Evolutionary conservation across 2,797 vertebrate genomes (phyloP).

Genomic region (Philypnodon macrostomus): DNA sequence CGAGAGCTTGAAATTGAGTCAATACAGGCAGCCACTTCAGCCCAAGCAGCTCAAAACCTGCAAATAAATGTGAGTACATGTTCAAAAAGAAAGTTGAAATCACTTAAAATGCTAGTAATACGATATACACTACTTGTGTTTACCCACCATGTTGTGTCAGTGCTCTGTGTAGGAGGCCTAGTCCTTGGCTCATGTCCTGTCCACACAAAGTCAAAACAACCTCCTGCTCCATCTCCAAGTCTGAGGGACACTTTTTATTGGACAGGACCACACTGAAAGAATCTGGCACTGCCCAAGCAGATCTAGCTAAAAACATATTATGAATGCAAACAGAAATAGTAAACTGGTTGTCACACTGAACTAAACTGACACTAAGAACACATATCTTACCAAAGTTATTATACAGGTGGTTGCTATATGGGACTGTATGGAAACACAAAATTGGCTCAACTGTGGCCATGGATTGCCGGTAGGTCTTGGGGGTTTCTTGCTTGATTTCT

Average conservation of each 20-base stretch:
- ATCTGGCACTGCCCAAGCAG: slow-evolving; percentile 67
- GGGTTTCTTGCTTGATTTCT: slow-evolving; percentile 48
- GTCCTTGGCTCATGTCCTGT: slow-evolving; percentile 55
- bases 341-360: background rate
- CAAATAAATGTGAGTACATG: background rate
- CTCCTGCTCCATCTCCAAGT: slow-evolving; percentile 67
- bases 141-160: slow-evolving; percentile 52
- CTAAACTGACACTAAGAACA: background rate
- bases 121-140: no score
- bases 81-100: background rate
- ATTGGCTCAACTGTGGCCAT: slow-evolving; percentile 15
- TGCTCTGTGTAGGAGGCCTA: slow-evolving; percentile 63
- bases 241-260: slow-evolving; percentile 31
- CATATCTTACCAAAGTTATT: slow-evolving; percentile 58
- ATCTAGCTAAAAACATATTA: slow-evolving; percentile 54
- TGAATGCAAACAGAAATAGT: background rate
- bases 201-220: slow-evolving; percentile 69
- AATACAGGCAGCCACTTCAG: slow-evolving; percentile 74
- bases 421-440: slow-evolving; percentile 60
- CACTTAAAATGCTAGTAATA: no score
- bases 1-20: slow-evolving; percentile 65
- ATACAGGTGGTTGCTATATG: slow-evolving; percentile 49
- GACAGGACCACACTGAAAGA: slow-evolving; percentile 52
- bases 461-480: slow-evolving; percentile 31
- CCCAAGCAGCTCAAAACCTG: slow-evolving; percentile 66